Evolutionary conservation across 2,797 vertebrate genomes (phyloP).

Genomic region (Sebastes aleutianus): DNA sequence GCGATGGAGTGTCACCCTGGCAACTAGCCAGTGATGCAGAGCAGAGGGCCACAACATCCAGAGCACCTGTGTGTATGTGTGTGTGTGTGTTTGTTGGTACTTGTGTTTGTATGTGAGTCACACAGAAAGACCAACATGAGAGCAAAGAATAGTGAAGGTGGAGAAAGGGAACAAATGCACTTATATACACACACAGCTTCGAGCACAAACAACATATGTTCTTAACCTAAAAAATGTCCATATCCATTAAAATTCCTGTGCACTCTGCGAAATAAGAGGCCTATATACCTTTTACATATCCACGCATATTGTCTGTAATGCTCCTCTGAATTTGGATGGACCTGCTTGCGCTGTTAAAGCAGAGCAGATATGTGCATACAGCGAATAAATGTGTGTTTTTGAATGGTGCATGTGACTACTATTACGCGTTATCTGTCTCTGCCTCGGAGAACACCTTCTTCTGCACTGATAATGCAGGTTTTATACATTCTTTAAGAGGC

Average conservation of each 20-base stretch:
- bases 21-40: constrained; percentile 64
- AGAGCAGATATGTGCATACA: not conserved
- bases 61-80: constrained; percentile 33
- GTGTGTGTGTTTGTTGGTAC: not conserved
- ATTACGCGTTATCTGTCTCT: constrained; percentile 11
- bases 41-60: constrained; percentile 23
- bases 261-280: not conserved
- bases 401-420: constrained; percentile 14
- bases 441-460: constrained; percentile 22
- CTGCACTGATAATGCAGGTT: constrained; percentile 30
- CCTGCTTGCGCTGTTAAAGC: not conserved
- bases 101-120: constrained; percentile 25
- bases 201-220: constrained; percentile 22
- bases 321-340: constrained; percentile 20
- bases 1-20: constrained; percentile 64
- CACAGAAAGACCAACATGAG: not conserved
- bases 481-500: constrained; percentile 25
- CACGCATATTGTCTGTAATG: constrained; percentile 4
- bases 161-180: not conserved
- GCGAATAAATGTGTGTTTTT: constrained; percentile 6
- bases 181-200: not conserved
- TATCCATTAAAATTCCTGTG: constrained; percentile 28
- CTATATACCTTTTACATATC: constrained; percentile 7
- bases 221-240: constrained; percentile 30
- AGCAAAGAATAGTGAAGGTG: constrained; percentile 10